phyloP scores from a whole-genome alignment of 1,140 invertebrate genomes.

The Bombus fervidus region DNA sequence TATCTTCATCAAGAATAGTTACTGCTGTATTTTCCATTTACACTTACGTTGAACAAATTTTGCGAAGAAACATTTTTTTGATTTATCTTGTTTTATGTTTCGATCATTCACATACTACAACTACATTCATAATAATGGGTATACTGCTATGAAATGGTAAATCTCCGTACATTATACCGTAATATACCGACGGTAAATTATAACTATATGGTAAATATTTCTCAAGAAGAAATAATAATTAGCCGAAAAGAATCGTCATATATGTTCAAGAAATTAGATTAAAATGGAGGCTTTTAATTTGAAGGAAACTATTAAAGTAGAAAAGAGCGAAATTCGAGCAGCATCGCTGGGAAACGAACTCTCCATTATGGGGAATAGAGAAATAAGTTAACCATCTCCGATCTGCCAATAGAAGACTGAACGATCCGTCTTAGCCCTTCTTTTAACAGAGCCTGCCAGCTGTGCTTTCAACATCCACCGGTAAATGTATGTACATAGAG shows the following conservation, averaged over 20 bases:
- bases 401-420: constrained; percentile 47
- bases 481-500: constrained; percentile 53
- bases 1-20: too few species aligned
- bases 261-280: neutral
- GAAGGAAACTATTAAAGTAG: neutral
- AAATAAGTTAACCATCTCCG: constrained; percentile 61
- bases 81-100: too few species aligned
- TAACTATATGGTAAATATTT: neutral
- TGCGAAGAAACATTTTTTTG: too few species aligned
- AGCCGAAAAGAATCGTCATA: neutral
- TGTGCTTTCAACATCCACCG: constrained; percentile 40
- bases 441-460: constrained; percentile 44
- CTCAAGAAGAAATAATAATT: neutral
- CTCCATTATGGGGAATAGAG: constrained; percentile 35
- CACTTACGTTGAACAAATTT: too few species aligned
- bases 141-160: too few species aligned
- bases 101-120: too few species aligned
- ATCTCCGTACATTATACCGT: too few species aligned
- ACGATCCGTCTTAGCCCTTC: constrained; percentile 55
- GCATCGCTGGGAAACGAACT: constrained; percentile 24
- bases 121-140: too few species aligned
- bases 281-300: neutral
- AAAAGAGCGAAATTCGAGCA: neutral
- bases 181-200: too few species aligned
- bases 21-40: too few species aligned